Base-by-base conservation (phyloP, 2,888 invertebrate species). In the Camptogramma bilineatum region DNA sequence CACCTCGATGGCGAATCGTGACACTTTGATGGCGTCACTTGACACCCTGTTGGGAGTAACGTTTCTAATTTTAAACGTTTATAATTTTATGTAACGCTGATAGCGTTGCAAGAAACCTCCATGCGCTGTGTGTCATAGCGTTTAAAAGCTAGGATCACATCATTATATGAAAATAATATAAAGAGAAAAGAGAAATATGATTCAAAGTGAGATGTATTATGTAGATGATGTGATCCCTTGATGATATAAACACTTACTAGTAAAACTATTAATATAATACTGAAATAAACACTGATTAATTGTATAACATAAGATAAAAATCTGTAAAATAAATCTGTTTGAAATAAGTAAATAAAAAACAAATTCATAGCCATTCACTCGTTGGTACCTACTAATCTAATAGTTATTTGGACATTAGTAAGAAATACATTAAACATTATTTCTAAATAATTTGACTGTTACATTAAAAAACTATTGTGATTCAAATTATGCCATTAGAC, bases 201-300 rank as follows among this genome's bases (percentile, higher is more conserved):
- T 44, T 5, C 16, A 17, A 3, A 16, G 44, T 44, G 17, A 9
- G 17, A 31, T 31, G 16, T 8, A 31, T 51, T 5, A 13, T n/a
- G 21, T 17, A 34, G 34, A 18, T 31, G 34, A 18, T 24, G 16
- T 19, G 50, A 62, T 56, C 52, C 56, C 18, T 31, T 44, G 42
- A 17, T 52, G 31, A 48, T 28, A 46, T n/a, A 53, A 64, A 47
- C n/a, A 51, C 17, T 58, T 57, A 62, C 52, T 28, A 62, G 16
- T 53, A 58, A 65, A 59, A 62, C 44, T 53, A 69, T 71, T 70
- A 73, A 66, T 69, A 77, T 81, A 83, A 83, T 83, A 83, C 83
- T 84, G 84, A 80, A 76, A 73, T 62, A 31, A 73, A 75, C 62
- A 68, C 9, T 48, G 48, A 69, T 75, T 69, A 65, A 62, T 62